These are phyloP conservation scores for Cariama cristata DNA, from an alignment of 2,113 vertebrate genomes.

Conservation along the genomic window DNA sequence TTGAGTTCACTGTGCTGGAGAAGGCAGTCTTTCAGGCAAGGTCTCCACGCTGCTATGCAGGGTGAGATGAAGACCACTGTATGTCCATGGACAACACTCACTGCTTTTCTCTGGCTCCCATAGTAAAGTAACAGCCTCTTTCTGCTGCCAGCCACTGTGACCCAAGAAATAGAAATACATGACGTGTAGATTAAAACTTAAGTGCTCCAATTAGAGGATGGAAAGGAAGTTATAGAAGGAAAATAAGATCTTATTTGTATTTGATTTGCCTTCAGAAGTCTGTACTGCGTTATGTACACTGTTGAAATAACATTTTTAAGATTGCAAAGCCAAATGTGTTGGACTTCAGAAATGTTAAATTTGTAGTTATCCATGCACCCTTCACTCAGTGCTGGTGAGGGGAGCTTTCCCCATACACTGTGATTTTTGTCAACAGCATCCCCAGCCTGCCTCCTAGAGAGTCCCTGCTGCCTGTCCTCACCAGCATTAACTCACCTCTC, in stretches of 20 bases:
- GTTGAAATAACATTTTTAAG: neutral
- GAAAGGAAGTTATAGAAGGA: neutral
- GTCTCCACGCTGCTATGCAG: neutral
- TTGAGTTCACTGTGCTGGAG: neutral
- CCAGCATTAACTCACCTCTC: rapidly evolving
- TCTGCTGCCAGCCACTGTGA: neutral
- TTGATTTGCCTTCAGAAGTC: neutral
- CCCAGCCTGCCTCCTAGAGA: neutral
- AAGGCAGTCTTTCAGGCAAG: neutral
- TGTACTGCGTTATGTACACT: neutral
- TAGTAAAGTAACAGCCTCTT: neutral
- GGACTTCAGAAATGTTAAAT: neutral
- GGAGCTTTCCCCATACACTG: rapidly evolving
- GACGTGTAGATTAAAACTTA: neutral
- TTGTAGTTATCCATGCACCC: neutral
- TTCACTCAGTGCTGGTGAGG: neutral
- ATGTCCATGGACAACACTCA: neutral
- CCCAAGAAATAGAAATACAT: neutral
- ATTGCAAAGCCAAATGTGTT: neutral
- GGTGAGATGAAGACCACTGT: neutral
- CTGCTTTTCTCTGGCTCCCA: neutral
- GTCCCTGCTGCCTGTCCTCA: neutral
- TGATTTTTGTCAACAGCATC: neutral
- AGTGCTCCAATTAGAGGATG: neutral
- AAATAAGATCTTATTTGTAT: neutral